phyloP scores from a whole-genome alignment of 2,888 invertebrate species.

The Melinaea marsaeus region DNA sequence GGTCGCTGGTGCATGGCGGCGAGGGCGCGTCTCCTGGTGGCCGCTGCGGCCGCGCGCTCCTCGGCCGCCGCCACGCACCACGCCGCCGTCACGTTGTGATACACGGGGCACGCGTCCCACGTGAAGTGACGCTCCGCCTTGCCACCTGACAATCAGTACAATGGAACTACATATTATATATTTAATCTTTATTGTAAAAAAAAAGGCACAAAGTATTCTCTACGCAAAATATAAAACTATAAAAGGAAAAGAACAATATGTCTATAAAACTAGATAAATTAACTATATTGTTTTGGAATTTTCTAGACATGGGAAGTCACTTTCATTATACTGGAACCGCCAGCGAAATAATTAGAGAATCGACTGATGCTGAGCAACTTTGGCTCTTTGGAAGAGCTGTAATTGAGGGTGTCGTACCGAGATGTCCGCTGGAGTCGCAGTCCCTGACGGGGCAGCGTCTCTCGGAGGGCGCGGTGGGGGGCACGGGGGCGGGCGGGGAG shows the following conservation, averaged over 20 bases:
- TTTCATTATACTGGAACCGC: too few relatives aligned
- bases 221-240: too few relatives aligned
- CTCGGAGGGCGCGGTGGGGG: slow-evolving; percentile 69
- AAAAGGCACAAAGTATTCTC: too few relatives aligned
- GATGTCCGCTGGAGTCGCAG: slow-evolving; percentile 92
- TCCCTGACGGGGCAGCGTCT: slow-evolving; percentile 90
- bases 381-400: neutral
- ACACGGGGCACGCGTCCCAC: slow-evolving; percentile 93
- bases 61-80: slow-evolving; percentile 82
- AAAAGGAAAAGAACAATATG: too few relatives aligned
- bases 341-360: too few relatives aligned
- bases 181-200: too few relatives aligned
- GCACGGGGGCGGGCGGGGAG: slow-evolving; percentile 46
- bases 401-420: slow-evolving; percentile 63
- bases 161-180: neutral
- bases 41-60: slow-evolving; percentile 81
- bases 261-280: too few relatives aligned
- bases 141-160: slow-evolving; percentile 73
- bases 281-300: too few relatives aligned
- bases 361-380: too few relatives aligned
- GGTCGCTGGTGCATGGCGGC: slow-evolving; percentile 52
- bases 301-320: too few relatives aligned
- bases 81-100: slow-evolving; percentile 80
- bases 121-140: slow-evolving; percentile 90
- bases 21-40: slow-evolving; percentile 73